A percentile compares a stretch with the other conserved stretches of the same genome.
phyloP scores from a whole-genome alignment of 1,140 invertebrate species.

The Zeugodacus cucurbitae region DNA sequence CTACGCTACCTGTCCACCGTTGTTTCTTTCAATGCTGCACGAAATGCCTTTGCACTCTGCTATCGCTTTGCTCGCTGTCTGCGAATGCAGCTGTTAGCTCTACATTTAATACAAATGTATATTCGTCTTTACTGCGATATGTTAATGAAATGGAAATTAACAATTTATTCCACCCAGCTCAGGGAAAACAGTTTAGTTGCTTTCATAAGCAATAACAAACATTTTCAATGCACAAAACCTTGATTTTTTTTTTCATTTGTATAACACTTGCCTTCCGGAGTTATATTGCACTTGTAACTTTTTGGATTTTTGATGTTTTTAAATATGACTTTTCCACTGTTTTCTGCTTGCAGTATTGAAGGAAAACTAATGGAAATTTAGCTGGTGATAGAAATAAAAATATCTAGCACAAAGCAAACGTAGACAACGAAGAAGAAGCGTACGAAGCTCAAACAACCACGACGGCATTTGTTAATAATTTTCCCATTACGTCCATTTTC shows the following conservation, averaged over 20 bases:
- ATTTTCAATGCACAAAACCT: not conserved
- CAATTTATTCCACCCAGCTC: not conserved
- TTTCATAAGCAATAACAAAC: not conserved
- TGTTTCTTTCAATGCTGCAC: not conserved
- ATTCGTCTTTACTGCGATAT: not conserved
- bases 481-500: not conserved
- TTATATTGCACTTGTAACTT: not conserved
- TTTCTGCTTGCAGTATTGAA: not conserved
- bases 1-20: not conserved
- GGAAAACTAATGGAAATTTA: not conserved
- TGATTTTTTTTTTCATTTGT: not conserved
- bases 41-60: not conserved
- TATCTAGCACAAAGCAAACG: not conserved
- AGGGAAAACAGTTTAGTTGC: not conserved
- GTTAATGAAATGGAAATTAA: not conserved
- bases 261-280: not conserved
- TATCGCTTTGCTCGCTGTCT: not conserved
- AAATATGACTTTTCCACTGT: not conserved
- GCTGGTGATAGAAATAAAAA: not conserved
- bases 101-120: not conserved
- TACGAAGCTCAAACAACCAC: not conserved
- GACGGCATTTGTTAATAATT: not conserved
- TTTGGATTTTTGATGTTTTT: not conserved
- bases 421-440: constrained; percentile 11
- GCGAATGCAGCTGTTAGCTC: constrained; percentile 6